Base-by-base conservation (phyloP, 2,888 invertebrate genomes). In the Dynastes maya region DNA sequence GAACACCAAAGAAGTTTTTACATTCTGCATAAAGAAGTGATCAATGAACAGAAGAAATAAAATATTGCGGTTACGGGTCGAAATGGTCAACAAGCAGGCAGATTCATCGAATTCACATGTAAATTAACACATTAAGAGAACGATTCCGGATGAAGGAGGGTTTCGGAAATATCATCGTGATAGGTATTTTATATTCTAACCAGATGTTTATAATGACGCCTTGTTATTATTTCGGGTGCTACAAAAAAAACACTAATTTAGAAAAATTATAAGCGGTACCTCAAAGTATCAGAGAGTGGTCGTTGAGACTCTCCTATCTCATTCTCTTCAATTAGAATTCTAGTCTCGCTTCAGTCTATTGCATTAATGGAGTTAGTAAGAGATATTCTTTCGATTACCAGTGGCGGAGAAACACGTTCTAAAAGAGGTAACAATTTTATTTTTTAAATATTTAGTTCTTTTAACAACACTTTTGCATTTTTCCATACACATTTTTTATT, bases 361-460 rank as follows among this genome's bases (percentile, higher is more conserved):
- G 79, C 77, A 81, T 82, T 83, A 83, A 83, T 83, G 83, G 83
- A 83, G 83, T 83, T 82, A 82, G 80, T 83, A 82, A 78, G 78
- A 79, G 76, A 81, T 80, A 80, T 79, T 81, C 70, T 63, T 65
- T 78, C 67, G 51, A 55, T 29, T 75, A 77, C 80, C 83, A 83
- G 82, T 77, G 83, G 83, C 81, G 83, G 70, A 79, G 63, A 63
- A 4, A 63, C 32, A 63, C 22, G 13, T 55, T 2, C 2, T 65
- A 40, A 40, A 9, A 11, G n/a, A 65, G 4, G 16, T 40, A 40
- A 16, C n/a, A 40, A 8, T 4, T 40, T 9, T 37, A 37, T 37
- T 37, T 37, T 5, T 37, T 5, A 5, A 22, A 22, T 22, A 22
- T 22, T 22, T 22, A 37, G 32, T 37, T 37, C 2, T 37, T 37